Evolutionary conservation across 2,797 vertebrate species (phyloP).

Genomic region (Fringilla coelebs): DNA sequence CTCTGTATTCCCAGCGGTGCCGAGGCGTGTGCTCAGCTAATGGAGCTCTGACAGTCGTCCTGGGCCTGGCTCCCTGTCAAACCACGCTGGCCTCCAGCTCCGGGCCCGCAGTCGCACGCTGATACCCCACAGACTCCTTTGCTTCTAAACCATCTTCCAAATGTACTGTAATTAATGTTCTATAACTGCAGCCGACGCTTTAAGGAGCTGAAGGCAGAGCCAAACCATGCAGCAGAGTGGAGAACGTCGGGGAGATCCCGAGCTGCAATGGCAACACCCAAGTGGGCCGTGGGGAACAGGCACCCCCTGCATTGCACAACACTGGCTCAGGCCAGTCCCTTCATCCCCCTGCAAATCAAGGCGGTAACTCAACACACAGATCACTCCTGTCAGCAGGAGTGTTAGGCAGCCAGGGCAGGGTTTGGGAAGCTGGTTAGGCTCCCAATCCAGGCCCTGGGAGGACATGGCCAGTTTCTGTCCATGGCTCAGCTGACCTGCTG

Average conservation of each 20-base stretch:
- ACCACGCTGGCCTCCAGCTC: slow-evolving; percentile 36
- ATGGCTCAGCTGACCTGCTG: neutral
- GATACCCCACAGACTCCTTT: slow-evolving; percentile 23
- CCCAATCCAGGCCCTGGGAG: neutral
- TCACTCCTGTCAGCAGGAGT: neutral
- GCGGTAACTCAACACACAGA: neutral
- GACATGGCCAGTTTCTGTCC: rapidly evolving
- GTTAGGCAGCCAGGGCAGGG: neutral
- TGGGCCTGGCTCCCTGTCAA: slow-evolving; percentile 32
- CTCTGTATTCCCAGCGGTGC: slow-evolving; percentile 30
- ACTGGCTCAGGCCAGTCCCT: neutral
- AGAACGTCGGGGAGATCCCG: rapidly evolving
- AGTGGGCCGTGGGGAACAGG: rapidly evolving
- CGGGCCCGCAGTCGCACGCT: neutral
- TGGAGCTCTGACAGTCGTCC: slow-evolving; percentile 13
- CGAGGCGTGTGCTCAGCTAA: neutral
- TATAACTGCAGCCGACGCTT: neutral
- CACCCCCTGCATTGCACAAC: neutral
- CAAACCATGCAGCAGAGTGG: neutral
- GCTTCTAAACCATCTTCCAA: slow-evolving; percentile 4
- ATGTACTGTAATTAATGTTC: neutral
- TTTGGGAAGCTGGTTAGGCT: neutral
- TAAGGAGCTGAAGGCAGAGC: neutral
- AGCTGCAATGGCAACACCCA: neutral
- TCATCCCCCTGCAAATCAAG: neutral